phyloP scores from a whole-genome alignment of 2,888 invertebrate genomes.

The Tenthredo amoena region DNA sequence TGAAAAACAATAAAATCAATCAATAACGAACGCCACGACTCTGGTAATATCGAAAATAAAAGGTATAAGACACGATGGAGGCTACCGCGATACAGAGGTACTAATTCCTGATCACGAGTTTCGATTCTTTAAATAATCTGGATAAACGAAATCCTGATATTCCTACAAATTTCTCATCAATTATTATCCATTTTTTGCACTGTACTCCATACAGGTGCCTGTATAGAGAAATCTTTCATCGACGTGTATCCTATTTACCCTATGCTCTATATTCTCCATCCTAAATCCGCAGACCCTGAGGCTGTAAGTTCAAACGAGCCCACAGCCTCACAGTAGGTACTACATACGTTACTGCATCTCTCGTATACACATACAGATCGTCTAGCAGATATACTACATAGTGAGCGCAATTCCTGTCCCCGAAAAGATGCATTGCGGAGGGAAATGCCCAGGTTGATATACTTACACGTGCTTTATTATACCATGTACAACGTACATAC shows the following conservation, averaged over 20 bases:
- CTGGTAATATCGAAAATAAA: neutral
- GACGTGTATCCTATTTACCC: neutral
- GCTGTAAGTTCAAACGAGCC: neutral
- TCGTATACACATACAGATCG: neutral
- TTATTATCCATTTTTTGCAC: neutral
- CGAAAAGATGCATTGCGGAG: conserved; percentile 17
- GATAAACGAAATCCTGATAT: neutral
- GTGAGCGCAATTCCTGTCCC: neutral
- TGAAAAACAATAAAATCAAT: neutral
- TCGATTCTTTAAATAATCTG: neutral
- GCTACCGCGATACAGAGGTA: conserved; percentile 22
- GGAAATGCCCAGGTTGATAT: conserved; percentile 10
- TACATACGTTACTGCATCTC: neutral
- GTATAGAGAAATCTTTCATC: neutral
- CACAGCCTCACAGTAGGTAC: neutral
- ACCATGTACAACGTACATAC: neutral
- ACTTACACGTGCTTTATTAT: conserved; percentile 6
- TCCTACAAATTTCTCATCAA: neutral
- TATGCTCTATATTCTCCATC: conserved; percentile 2
- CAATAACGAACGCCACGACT: neutral
- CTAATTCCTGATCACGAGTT: neutral
- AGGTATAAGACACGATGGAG: neutral
- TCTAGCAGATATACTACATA: neutral
- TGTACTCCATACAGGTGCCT: neutral
- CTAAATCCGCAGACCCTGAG: neutral